Percentiles rank a stretch among this genome's conserved stretches.
phyloP scores from a whole-genome alignment of 2,888 invertebrate genomes.

The Eupithecia tripunctaria region DNA sequence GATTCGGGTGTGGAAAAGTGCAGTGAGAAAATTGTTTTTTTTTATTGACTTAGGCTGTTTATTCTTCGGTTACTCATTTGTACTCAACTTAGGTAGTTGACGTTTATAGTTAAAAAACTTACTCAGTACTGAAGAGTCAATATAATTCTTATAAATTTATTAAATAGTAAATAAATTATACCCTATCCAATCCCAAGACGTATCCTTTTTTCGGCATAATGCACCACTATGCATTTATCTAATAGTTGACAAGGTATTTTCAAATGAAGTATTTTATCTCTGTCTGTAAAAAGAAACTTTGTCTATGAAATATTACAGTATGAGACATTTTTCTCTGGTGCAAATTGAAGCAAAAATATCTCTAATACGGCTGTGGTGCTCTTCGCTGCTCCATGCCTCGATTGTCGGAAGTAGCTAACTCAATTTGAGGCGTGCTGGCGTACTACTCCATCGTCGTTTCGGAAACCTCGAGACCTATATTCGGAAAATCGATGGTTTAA shows the following conservation, averaged over 20 bases:
- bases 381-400: slow-evolving; percentile 12
- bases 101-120: background rate
- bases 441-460: slow-evolving; percentile 21
- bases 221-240: too few species aligned
- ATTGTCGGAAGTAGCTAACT: slow-evolving; percentile 34
- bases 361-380: background rate
- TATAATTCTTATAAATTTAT: too few species aligned
- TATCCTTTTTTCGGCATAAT: too few species aligned
- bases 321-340: background rate
- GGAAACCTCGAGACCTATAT: slow-evolving; percentile 37
- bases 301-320: too few species aligned
- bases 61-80: background rate
- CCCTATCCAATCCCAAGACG: too few species aligned
- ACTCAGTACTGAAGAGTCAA: too few species aligned
- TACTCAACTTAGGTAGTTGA: background rate
- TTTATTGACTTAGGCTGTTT: slow-evolving; percentile 45
- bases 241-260: too few species aligned
- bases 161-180: too few species aligned
- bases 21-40: slow-evolving; percentile 57
- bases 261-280: too few species aligned
- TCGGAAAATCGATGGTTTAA: slow-evolving; percentile 31
- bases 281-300: too few species aligned
- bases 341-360: background rate
- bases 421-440: slow-evolving; percentile 26
- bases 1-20: slow-evolving; percentile 47